Evolutionary conservation across 2,113 vertebrate genomes (phyloP).

Genomic region (Cygnus buccinator): DNA sequence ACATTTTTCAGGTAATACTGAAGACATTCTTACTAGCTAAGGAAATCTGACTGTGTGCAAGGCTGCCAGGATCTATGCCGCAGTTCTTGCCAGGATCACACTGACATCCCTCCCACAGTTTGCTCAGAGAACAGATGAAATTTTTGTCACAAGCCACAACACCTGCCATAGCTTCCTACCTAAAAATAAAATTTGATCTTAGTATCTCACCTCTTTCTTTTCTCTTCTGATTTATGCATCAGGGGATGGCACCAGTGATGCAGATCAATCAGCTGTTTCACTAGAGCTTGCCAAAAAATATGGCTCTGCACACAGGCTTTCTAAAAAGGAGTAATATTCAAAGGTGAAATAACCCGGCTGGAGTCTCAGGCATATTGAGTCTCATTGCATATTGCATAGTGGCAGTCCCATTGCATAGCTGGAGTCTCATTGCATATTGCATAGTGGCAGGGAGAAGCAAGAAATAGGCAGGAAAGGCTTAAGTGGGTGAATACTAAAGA

Average conservation of each 20-base stretch:
- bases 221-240: neutral
- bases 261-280: neutral
- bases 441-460: neutral
- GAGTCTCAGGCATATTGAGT: neutral
- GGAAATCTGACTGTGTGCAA: neutral
- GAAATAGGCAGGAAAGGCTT: neutral
- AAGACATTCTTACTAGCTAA: neutral
- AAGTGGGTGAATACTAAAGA: neutral
- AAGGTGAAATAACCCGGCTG: neutral
- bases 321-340: neutral
- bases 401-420: too few species aligned
- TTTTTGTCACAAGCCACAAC: conserved; percentile 44
- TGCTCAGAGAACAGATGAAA: conserved; percentile 37
- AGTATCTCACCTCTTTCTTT: neutral
- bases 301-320: neutral
- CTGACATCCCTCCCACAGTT: conserved; percentile 26
- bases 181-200: conserved; percentile 25
- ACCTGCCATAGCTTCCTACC: neutral
- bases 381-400: neutral
- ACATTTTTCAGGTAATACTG: neutral
- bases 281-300: neutral
- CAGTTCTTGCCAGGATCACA: neutral
- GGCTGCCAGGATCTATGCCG: neutral
- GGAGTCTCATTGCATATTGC: neutral
- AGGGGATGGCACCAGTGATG: neutral